A percentile compares a stretch with the other conserved stretches of the same genome.
Conservation (phyloP, 2,113 vertebrate genomes). For the Ammospiza nelsoni region DNA sequence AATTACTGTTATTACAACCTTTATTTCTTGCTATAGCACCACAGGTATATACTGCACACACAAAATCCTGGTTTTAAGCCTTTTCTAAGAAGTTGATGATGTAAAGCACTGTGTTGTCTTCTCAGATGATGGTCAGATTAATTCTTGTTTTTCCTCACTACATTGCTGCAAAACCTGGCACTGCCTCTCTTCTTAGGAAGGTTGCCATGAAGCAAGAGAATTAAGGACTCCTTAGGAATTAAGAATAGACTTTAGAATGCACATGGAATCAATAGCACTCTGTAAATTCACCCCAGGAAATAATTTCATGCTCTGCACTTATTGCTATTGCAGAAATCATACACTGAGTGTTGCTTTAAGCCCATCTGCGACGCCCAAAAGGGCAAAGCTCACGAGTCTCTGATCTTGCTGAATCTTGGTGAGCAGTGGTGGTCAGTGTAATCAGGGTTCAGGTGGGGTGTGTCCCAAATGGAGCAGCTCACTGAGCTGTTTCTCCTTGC, state of each 20-base stretch:
- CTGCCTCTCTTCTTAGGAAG: neutral
- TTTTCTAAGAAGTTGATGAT: neutral
- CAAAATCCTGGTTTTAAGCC: neutral
- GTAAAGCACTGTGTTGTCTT: neutral
- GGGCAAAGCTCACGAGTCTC: neutral
- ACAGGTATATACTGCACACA: neutral
- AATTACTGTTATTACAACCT: neutral
- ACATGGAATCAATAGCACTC: neutral
- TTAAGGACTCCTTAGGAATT: neutral
- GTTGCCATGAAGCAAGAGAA: neutral
- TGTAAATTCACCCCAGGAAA: neutral
- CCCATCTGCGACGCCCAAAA: neutral
- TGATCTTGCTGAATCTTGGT: neutral
- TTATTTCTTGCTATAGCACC: neutral
- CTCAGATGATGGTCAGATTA: neutral
- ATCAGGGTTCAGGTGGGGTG: neutral
- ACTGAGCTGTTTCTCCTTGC: rapidly evolving
- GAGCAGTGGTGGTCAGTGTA: neutral
- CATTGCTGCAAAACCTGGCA: neutral
- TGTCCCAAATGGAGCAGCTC: neutral
- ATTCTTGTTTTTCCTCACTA: neutral
- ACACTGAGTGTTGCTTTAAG: neutral
- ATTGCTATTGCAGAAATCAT: neutral
- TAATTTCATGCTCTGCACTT: neutral
- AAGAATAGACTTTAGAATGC: neutral